Conservation (phyloP, 2,888 invertebrate species). For the Blastobasis lacticolella region DNA sequence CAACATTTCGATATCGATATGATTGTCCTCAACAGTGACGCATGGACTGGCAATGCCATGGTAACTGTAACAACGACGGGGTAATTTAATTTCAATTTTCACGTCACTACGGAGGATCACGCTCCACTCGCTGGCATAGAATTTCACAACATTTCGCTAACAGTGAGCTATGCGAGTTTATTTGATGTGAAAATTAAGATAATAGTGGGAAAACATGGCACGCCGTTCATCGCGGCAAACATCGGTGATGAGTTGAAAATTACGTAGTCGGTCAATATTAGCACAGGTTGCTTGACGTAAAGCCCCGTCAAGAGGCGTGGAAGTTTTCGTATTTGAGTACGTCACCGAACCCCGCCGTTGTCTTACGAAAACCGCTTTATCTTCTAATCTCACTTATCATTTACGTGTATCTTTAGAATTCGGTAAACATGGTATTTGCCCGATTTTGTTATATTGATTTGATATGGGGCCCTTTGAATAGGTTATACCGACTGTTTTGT, state of each 20-base stretch:
- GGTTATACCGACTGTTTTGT: no score
- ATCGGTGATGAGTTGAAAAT: constrained; percentile 15
- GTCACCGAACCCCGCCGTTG: constrained; percentile 31
- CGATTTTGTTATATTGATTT: background rate
- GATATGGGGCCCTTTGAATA: no score
- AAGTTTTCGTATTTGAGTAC: constrained; percentile 48
- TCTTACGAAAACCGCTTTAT: constrained; percentile 20
- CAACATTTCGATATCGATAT: no score
- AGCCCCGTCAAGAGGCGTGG: constrained; percentile 45
- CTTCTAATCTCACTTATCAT: constrained; percentile 26
- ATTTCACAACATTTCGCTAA: constrained; percentile 24
- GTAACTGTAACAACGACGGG: constrained; percentile 17
- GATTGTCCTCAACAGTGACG: no score
- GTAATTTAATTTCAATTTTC: constrained; percentile 9
- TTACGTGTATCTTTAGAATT: constrained; percentile 3
- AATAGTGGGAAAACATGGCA: constrained; percentile 24
- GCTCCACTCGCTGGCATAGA: constrained; percentile 11
- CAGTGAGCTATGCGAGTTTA: constrained; percentile 10
- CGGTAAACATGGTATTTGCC: constrained; percentile 5
- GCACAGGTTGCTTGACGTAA: constrained; percentile 42
- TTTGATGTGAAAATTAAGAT: constrained; percentile 27
- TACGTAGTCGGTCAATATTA: constrained; percentile 52
- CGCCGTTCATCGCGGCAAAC: constrained; percentile 21
- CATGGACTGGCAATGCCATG: constrained; percentile 9
- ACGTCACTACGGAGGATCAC: constrained; percentile 7